Percentiles rank a stretch among this genome's conserved stretches.
Conservation (phyloP, 2,888 invertebrate genomes). For the Sturmia bella region DNA sequence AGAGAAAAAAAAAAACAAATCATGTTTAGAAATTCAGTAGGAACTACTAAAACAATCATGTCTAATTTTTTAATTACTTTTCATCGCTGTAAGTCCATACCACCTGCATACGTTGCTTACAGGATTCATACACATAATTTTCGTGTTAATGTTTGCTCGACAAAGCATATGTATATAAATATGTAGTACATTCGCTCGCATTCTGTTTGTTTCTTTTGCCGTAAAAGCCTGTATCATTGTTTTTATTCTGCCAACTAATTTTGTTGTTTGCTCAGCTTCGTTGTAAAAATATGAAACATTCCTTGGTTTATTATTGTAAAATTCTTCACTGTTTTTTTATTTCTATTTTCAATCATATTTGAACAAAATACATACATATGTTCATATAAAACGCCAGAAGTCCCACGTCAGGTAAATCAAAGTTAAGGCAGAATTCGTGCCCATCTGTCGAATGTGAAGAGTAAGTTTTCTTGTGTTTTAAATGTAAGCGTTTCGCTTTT, state of each 20-base stretch:
- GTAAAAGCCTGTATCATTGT: slow-evolving; percentile 7
- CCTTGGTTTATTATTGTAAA: slow-evolving; percentile 72
- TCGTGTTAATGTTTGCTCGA: not conserved
- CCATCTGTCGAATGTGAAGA: slow-evolving; percentile 80
- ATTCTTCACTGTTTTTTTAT: slow-evolving; percentile 59
- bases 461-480: slow-evolving; percentile 75
- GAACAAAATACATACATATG: slow-evolving; percentile 48
- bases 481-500: slow-evolving; percentile 10
- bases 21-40: not conserved
- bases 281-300: slow-evolving; percentile 22
- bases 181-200: not conserved
- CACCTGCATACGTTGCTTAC: not conserved
- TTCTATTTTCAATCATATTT: slow-evolving; percentile 65
- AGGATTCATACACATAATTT: not conserved
- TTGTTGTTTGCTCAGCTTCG: slow-evolving; percentile 29
- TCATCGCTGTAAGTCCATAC: not conserved
- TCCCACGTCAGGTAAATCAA: slow-evolving; percentile 79
- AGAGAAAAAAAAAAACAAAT: not conserved
- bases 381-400: slow-evolving; percentile 75
- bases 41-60: not conserved
- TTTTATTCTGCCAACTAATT: slow-evolving; percentile 45
- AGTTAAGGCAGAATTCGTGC: slow-evolving; percentile 79
- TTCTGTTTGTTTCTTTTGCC: not conserved
- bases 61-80: not conserved
- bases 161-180: not conserved